Evolutionary conservation across 2,797 vertebrate genomes (phyloP).

Genomic region (Protosalanx chinensis): DNA sequence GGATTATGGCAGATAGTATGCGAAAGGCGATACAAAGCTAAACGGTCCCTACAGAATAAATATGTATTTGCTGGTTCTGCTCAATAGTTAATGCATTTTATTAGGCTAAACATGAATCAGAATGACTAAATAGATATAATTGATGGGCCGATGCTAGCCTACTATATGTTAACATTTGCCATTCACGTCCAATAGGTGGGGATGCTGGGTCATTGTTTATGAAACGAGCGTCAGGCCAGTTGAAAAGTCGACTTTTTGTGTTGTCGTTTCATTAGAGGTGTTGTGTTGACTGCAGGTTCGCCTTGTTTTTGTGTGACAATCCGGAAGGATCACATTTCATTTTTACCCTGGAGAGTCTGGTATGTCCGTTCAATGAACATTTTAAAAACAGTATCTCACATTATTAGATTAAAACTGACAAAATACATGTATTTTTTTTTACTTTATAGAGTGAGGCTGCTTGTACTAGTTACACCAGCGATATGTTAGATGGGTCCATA

Average conservation of each 20-base stretch:
- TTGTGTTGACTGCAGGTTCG: constrained; percentile 16
- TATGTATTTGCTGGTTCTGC: too few relatives aligned
- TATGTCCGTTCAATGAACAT: constrained; percentile 14
- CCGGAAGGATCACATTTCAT: constrained; percentile 35
- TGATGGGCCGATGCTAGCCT: too few relatives aligned
- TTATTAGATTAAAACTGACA: too few relatives aligned
- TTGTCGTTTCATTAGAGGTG: constrained; percentile 15
- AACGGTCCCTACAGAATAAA: too few relatives aligned
- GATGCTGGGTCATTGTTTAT: constrained; percentile 26
- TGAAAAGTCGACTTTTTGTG: constrained; percentile 15
- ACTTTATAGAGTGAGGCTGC: too few relatives aligned
- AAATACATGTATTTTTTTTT: too few relatives aligned
- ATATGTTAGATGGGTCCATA: neutral
- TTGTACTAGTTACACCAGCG: neutral
- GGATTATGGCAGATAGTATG: too few relatives aligned
- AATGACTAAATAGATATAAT: too few relatives aligned
- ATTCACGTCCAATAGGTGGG: constrained; percentile 26
- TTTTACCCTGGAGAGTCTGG: constrained; percentile 25
- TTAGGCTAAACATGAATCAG: too few relatives aligned
- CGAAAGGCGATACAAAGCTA: too few relatives aligned
- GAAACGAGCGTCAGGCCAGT: constrained; percentile 11
- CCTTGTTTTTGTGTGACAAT: constrained; percentile 28
- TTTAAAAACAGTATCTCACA: neutral
- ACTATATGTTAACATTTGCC: too few relatives aligned
- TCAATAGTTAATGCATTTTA: too few relatives aligned